Conservation (phyloP, 2,113 vertebrate genomes). For the Felis catus region DNA sequence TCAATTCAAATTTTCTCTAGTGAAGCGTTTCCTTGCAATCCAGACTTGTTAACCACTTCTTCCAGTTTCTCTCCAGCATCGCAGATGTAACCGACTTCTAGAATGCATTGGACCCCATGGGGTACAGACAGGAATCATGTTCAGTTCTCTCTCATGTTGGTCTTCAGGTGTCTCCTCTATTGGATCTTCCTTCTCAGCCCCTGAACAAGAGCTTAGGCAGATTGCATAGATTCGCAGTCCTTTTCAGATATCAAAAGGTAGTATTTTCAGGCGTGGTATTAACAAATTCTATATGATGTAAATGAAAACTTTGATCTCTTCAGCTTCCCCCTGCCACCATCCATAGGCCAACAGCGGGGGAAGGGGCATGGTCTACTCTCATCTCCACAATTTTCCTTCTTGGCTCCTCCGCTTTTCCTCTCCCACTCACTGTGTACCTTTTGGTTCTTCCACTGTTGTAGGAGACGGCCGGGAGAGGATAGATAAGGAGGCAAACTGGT, state of each 20-base stretch:
- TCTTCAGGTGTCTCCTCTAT: not conserved
- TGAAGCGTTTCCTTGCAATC: not conserved
- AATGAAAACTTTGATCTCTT: constrained; percentile 8
- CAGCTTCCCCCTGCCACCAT: not conserved
- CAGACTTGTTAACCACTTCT: not conserved
- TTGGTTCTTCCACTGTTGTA: not conserved
- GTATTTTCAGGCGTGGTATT: not conserved
- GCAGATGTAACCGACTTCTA: not conserved
- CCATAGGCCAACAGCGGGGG: not conserved
- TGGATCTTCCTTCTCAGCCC: not conserved
- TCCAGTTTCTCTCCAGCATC: not conserved
- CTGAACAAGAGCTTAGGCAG: not conserved
- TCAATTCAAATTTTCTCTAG: not conserved
- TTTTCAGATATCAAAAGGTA: constrained; percentile 4
- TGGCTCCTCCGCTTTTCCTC: not conserved
- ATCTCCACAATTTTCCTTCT: not conserved
- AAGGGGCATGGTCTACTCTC: not conserved
- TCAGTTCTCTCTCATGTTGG: constrained; percentile 32
- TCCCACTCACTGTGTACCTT: not conserved
- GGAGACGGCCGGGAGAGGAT: not conserved
- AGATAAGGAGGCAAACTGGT: not conserved
- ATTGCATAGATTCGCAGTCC: not conserved
- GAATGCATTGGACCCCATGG: not conserved
- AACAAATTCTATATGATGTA: not conserved
- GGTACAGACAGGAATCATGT: not conserved